Evolutionary conservation across 2,113 vertebrate species (phyloP), one percentile per base, ranked within the genome.

Genomic region (Silurus asotus): DNA sequence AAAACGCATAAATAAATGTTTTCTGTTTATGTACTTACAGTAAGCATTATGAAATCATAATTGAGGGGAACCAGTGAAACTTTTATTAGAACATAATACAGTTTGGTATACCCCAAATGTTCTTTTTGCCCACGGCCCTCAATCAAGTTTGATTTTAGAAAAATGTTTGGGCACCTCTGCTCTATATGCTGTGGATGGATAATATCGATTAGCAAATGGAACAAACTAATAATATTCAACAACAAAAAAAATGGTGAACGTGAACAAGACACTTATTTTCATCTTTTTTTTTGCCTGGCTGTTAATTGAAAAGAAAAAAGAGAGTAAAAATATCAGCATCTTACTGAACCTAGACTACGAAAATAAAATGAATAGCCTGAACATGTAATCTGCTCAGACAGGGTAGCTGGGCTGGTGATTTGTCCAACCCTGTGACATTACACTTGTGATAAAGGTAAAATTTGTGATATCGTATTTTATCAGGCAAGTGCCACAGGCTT

Each of bases 381-480:
- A 55, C 53, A 58, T 56, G 14, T 25, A 37, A 59, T 59, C 77
- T 20, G 77, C 25, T 79, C 45, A 56, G 59, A 79, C 15, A 9
- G 49, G 14, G 55, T 5, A 59, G 45, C 15, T 59, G 55, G 25
- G 19, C 1, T 19, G 15, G 51, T 8, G 51, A 77, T 77, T 55
- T 77, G 74, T 25, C 51, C 51, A 25, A 77, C n/a, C 13, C n/a
- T 55, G 13, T 77, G 74, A 77, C 74, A 77, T 64, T 64, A 64
- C 83, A 77, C 20, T 64, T 77, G n/a, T n/a, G 53, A 64, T 77
- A 53, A n/a, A 84, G 74, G 11, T 5, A 37, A 59, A 48, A 45
- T 64, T 49, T 64, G 58, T 51, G 37, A 56, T 55, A 8, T 77
- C 51, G 11, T 51, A 58, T 58, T 78, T 37, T 82, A 65, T 25